Conservation (phyloP, 2,113 vertebrate species). For the Lepus timidus region DNA sequence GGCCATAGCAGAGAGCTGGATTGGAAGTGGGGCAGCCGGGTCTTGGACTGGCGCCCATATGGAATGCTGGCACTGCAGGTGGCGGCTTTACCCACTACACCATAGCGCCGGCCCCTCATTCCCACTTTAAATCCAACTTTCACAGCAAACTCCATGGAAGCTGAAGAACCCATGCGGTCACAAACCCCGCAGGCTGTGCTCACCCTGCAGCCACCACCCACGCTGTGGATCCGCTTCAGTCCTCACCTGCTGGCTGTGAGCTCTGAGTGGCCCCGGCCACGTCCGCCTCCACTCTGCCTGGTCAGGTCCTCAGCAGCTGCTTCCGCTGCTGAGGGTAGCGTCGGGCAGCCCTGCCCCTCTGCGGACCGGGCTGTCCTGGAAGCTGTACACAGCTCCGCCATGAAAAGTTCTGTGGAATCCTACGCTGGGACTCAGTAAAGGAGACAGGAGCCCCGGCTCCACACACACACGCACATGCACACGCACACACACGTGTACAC, state of each 20-base stretch:
- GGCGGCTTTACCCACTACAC: too few relatives aligned
- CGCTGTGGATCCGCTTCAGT: not conserved
- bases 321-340: not conserved
- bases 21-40: too few relatives aligned
- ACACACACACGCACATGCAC: too few relatives aligned
- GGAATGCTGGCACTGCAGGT: too few relatives aligned
- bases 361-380: not conserved
- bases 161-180: slow-evolving; percentile 7
- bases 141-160: not conserved
- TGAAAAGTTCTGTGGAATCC: not conserved
- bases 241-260: not conserved
- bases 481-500: too few relatives aligned
- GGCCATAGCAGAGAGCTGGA: too few relatives aligned
- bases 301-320: not conserved
- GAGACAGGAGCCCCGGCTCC: not conserved
- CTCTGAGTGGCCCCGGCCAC: not conserved
- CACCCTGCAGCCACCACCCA: not conserved
- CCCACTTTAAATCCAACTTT: slow-evolving; percentile 1
- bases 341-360: not conserved
- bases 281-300: not conserved
- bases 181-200: not conserved
- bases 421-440: not conserved
- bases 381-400: not conserved
- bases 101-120: not conserved
- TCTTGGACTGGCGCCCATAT: too few relatives aligned